Conservation (phyloP, 2,888 invertebrate species). For the Branchipolynoe longqiensis region DNA sequence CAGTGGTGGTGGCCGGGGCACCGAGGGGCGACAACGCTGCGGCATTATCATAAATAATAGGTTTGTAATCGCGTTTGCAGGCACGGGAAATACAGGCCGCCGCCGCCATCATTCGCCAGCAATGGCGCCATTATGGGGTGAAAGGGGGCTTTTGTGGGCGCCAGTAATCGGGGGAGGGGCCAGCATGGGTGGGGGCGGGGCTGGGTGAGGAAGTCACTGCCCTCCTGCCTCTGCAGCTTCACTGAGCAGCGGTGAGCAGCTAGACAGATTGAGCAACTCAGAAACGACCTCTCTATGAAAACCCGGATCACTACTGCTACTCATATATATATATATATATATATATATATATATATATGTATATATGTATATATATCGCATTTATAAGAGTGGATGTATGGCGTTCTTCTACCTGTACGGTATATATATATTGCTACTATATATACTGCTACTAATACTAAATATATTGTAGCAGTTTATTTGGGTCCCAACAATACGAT, state of each 20-base stretch:
- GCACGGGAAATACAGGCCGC: slow-evolving; percentile 29
- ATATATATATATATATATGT: too few species aligned
- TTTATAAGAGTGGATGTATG: not conserved
- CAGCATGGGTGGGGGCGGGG: not conserved
- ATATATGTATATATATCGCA: not conserved
- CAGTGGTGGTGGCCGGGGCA: too few species aligned
- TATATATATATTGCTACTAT: too few species aligned
- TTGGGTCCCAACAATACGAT: too few species aligned
- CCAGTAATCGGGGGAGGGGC: slow-evolving; percentile 43
- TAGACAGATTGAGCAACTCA: too few species aligned
- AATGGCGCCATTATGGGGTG: slow-evolving; percentile 29
- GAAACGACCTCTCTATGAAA: too few species aligned
- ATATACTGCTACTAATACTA: too few species aligned
- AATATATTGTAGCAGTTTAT: too few species aligned
- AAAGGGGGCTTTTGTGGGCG: slow-evolving; percentile 40
- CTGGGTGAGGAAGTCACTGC: not conserved
- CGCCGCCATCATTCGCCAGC: slow-evolving; percentile 31
- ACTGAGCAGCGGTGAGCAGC: too few species aligned
- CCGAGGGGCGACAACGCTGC: slow-evolving; percentile 24
- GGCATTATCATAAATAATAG: slow-evolving; percentile 55
- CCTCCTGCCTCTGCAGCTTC: slow-evolving; percentile 18
- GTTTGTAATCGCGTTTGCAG: slow-evolving; percentile 54
- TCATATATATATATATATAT: too few species aligned
- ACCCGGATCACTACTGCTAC: too few species aligned
- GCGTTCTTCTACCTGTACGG: not conserved